Percentiles rank a stretch among this genome's conserved stretches.
phyloP scores from a whole-genome alignment of 2,888 invertebrate species.

The Notodonta ziczac region DNA sequence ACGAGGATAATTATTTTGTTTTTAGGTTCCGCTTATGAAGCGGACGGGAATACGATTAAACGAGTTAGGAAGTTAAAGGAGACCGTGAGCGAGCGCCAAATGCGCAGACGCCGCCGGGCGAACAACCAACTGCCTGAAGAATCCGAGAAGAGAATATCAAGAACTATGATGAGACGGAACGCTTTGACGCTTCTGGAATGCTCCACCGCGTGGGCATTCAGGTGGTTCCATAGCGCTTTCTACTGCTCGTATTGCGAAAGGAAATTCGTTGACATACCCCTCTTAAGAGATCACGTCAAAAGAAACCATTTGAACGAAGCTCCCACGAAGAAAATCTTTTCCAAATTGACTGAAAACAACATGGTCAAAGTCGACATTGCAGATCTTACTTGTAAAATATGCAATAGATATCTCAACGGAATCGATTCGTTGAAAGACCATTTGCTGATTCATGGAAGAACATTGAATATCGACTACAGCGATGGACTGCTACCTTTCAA shows the following conservation, averaged over 20 bases:
- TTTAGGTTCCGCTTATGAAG: constrained; percentile 73
- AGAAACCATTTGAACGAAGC: constrained; percentile 53
- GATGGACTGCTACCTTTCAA: constrained; percentile 77
- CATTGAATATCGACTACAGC: constrained; percentile 55
- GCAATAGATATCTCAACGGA: constrained; percentile 47
- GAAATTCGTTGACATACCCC: constrained; percentile 62
- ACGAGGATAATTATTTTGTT: constrained; percentile 53
- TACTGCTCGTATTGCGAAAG: constrained; percentile 73
- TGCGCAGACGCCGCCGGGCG: constrained; percentile 73
- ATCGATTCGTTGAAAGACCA: constrained; percentile 67
- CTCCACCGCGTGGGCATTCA: constrained; percentile 77
- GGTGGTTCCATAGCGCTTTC: constrained; percentile 73
- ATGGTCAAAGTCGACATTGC: constrained; percentile 76
- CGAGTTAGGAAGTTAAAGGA: constrained; percentile 73
- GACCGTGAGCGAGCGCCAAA: constrained; percentile 71
- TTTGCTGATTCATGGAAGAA: constrained; percentile 55
- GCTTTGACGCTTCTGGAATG: constrained; percentile 68
- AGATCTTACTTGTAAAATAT: constrained; percentile 64
- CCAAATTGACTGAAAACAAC: constrained; percentile 74
- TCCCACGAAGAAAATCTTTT: constrained; percentile 64
- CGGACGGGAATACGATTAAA: constrained; percentile 46
- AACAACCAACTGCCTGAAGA: constrained; percentile 75
- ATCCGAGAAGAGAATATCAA: constrained; percentile 70
- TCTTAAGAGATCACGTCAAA: constrained; percentile 60
- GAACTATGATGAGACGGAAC: constrained; percentile 77